Conservation (phyloP, 2,113 vertebrate species). For the Sminthopsis crassicaudata region DNA sequence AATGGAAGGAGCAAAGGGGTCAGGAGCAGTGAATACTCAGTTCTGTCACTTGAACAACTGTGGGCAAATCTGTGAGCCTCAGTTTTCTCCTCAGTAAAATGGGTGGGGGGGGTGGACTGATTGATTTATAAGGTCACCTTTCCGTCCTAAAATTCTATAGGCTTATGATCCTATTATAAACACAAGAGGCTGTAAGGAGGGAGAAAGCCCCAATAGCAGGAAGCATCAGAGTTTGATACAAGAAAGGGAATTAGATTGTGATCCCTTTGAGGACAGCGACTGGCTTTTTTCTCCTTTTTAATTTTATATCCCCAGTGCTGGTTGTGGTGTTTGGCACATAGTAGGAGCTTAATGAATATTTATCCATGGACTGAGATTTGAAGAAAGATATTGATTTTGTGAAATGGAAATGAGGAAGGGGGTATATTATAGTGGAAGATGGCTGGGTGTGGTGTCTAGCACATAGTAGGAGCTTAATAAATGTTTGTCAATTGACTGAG, state of each 20-base stretch:
- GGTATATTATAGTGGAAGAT: background rate
- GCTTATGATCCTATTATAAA: background rate
- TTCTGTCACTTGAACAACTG: background rate
- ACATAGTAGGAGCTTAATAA: no score
- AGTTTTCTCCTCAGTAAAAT: background rate
- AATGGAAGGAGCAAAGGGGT: background rate
- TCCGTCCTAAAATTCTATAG: background rate
- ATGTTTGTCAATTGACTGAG: no score
- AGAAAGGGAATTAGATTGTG: background rate
- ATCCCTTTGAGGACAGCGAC: background rate
- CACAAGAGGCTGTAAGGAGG: background rate
- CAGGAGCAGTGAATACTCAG: background rate
- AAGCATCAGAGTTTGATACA: background rate
- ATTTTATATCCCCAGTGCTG: background rate
- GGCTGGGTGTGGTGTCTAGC: no score
- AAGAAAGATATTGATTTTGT: background rate
- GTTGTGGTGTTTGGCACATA: background rate
- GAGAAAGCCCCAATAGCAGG: slow-evolving; percentile 8
- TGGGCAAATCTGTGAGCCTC: background rate
- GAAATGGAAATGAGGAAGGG: background rate
- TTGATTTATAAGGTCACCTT: background rate
- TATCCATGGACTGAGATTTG: background rate
- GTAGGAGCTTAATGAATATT: background rate
- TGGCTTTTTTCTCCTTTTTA: background rate
- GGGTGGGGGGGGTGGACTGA: background rate